Evolutionary conservation across 2,113 vertebrate genomes (phyloP).

Genomic region (Polypterus senegalus): DNA sequence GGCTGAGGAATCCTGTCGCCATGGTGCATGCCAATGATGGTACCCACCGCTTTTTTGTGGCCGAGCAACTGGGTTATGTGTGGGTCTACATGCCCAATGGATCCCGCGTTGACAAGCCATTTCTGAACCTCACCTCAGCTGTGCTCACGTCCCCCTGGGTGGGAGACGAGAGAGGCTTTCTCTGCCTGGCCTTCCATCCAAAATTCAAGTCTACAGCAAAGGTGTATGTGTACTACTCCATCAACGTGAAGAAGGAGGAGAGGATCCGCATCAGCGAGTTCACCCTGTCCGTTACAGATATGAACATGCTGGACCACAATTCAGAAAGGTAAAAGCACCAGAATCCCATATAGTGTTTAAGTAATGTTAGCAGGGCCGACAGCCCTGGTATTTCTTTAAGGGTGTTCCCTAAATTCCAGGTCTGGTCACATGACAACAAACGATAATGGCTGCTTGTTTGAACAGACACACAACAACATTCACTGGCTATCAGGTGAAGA

Average conservation of each 20-base stretch:
- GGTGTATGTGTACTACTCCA: constrained; percentile 64
- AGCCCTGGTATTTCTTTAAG: too few relatives aligned
- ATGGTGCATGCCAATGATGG: constrained; percentile 63
- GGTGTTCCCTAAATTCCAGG: too few relatives aligned
- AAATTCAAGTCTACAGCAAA: constrained; percentile 44
- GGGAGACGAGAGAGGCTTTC: constrained; percentile 64
- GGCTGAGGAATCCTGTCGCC: constrained; percentile 61
- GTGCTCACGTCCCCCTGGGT: constrained; percentile 61
- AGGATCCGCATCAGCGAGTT: constrained; percentile 63
- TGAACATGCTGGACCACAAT: constrained; percentile 55
- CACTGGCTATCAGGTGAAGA: too few relatives aligned
- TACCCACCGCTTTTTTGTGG: constrained; percentile 61
- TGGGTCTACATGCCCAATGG: constrained; percentile 60
- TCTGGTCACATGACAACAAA: too few relatives aligned
- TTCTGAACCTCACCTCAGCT: constrained; percentile 56
- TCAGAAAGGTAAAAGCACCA: constrained; percentile 49
- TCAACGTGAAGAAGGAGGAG: constrained; percentile 52
- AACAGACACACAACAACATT: too few relatives aligned
- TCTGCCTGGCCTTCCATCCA: constrained; percentile 58
- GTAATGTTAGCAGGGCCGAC: too few relatives aligned
- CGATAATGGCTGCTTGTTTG: too few relatives aligned
- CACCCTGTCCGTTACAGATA: constrained; percentile 40
- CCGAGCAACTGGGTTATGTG: constrained; percentile 61
- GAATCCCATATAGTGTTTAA: too few relatives aligned
- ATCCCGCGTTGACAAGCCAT: constrained; percentile 55